Conservation (phyloP, 1,140 invertebrate species). For the Magallana angulata region DNA sequence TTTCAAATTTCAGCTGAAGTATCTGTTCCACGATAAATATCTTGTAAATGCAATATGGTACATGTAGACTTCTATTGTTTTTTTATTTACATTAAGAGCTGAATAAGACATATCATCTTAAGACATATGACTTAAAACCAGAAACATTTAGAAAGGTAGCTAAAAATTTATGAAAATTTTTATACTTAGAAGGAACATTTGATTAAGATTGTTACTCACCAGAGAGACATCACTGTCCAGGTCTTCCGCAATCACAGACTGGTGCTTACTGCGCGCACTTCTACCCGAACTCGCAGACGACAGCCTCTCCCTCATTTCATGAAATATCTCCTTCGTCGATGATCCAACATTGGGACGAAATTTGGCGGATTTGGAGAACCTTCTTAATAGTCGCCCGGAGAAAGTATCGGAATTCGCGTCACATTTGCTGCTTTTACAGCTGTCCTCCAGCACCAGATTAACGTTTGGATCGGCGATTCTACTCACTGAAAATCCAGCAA, state of each 20-base stretch:
- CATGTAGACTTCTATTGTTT: no score
- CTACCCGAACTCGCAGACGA: slow-evolving; percentile 55
- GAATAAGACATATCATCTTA: no score
- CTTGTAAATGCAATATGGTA: no score
- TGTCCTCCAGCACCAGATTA: slow-evolving; percentile 29
- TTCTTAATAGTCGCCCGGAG: slow-evolving; percentile 50
- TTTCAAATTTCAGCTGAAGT: no score
- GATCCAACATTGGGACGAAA: slow-evolving; percentile 52
- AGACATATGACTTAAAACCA: no score
- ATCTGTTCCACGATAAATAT: no score
- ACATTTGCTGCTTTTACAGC: slow-evolving; percentile 30
- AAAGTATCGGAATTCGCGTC: slow-evolving; percentile 50
- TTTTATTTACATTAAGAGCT: no score
- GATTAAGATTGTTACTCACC: slow-evolving; percentile 45
- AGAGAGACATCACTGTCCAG: slow-evolving; percentile 54
- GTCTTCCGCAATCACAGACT: slow-evolving; percentile 61
- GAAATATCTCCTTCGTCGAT: slow-evolving; percentile 45
- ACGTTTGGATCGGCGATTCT: slow-evolving; percentile 46
- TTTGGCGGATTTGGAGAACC: slow-evolving; percentile 54
- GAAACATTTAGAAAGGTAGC: no score
- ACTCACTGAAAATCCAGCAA: slow-evolving; percentile 49
- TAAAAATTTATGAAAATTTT: no score
- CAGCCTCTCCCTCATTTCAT: slow-evolving; percentile 57
- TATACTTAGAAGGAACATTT: no score
- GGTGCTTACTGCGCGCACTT: slow-evolving; percentile 52